Percentiles rank a stretch among this genome's conserved stretches.
phyloP scores from a whole-genome alignment of 1,140 invertebrate species.

The Diuraphis noxia region DNA sequence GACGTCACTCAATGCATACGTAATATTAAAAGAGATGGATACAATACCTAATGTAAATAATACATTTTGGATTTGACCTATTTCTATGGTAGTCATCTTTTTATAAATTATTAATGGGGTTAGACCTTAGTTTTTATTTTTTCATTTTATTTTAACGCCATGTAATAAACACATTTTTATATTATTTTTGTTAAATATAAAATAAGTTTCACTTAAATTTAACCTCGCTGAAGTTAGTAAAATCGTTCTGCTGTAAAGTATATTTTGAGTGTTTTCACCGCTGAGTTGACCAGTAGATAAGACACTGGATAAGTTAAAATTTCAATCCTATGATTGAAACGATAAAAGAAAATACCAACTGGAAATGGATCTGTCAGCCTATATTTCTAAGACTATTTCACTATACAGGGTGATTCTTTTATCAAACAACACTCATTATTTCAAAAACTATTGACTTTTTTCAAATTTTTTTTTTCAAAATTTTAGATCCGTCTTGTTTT shows the following conservation, averaged over 20 bases:
- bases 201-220: background rate
- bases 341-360: background rate
- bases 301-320: background rate
- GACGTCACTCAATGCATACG: background rate
- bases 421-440: too few relatives aligned
- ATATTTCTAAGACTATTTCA: background rate
- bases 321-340: background rate
- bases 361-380: too few relatives aligned
- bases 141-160: background rate
- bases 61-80: conserved; percentile 10
- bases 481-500: too few relatives aligned
- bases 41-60: background rate
- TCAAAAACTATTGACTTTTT: too few relatives aligned
- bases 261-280: background rate
- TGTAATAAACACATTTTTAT: background rate
- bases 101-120: background rate
- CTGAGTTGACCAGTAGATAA: background rate
- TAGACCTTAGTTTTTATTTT: background rate
- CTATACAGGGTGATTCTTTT: too few relatives aligned
- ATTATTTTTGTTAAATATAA: background rate
- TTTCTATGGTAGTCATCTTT: background rate
- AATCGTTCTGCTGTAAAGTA: background rate
- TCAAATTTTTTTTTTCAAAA: too few relatives aligned
- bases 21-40: background rate
- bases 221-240: background rate